phyloP scores from a whole-genome alignment of 2,797 vertebrate species.

The Alcedo quadribrachys region DNA sequence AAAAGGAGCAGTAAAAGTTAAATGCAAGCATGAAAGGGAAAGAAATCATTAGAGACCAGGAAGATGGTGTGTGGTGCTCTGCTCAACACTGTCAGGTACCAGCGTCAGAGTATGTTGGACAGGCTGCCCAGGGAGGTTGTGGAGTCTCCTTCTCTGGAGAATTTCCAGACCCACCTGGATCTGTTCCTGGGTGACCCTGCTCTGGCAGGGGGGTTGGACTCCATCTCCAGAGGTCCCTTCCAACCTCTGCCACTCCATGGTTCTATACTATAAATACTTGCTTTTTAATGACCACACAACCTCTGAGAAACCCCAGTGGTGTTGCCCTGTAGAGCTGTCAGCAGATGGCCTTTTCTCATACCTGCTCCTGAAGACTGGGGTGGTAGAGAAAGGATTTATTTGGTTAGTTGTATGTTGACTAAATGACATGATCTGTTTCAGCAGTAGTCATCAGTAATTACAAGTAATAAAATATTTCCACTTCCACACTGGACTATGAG shows the following conservation, averaged over 20 bases:
- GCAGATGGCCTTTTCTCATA: fast-evolving
- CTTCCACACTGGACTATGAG: background rate
- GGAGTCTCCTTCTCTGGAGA: no score
- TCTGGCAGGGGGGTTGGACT: no score
- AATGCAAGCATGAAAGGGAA: background rate
- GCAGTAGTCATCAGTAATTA: background rate
- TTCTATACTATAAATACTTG: background rate
- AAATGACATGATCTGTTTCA: background rate
- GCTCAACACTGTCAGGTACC: background rate
- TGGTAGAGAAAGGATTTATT: background rate
- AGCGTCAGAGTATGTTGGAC: background rate
- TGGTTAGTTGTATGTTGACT: background rate
- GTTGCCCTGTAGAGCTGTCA: background rate
- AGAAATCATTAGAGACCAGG: background rate
- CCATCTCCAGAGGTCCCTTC: no score
- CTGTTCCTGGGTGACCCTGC: no score
- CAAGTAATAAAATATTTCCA: background rate
- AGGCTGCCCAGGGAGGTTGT: no score
- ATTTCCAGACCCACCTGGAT: no score
- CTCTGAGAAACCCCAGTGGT: background rate
- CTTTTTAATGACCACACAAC: background rate
- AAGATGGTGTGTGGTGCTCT: background rate
- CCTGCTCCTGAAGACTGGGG: fast-evolving
- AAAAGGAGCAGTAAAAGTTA: background rate
- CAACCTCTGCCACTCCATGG: no score